These are phyloP conservation scores for Loripinus fragilis DNA, from an alignment of 2,888 invertebrate genomes.

Conservation along the genomic window DNA sequence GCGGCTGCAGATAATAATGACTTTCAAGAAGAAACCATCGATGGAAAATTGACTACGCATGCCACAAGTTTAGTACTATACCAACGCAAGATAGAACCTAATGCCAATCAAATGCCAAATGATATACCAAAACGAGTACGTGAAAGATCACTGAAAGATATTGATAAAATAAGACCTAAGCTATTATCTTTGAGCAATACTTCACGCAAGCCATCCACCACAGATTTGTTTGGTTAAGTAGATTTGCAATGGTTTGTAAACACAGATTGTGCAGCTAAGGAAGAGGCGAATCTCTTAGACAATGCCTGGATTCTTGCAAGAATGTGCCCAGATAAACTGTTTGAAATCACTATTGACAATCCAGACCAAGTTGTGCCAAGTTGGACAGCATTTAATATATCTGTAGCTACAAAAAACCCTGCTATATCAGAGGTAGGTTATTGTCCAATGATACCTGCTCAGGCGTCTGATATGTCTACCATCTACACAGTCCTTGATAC, in stretches of 20 bases:
- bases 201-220: too few relatives aligned
- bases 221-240: too few relatives aligned
- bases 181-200: too few relatives aligned
- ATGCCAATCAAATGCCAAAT: not conserved
- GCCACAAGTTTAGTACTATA: not conserved
- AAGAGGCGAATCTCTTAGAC: too few relatives aligned
- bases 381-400: too few relatives aligned
- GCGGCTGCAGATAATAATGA: not conserved
- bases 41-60: not conserved
- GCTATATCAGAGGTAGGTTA: not conserved
- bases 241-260: too few relatives aligned
- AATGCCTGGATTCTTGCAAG: not conserved
- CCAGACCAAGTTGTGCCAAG: too few relatives aligned
- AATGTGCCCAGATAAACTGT: not conserved
- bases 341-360: too few relatives aligned
- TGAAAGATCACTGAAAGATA: too few relatives aligned
- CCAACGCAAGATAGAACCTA: not conserved
- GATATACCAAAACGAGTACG: not conserved
- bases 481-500: constrained; percentile 17
- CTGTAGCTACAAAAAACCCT: too few relatives aligned
- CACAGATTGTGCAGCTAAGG: too few relatives aligned
- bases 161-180: too few relatives aligned
- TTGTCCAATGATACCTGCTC: constrained; percentile 5
- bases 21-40: not conserved
- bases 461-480: not conserved